Percentiles rank a stretch among this genome's conserved stretches.
These are phyloP conservation scores for Emberiza fucata DNA, from an alignment of 2,113 vertebrate species.

Conservation along the genomic window DNA sequence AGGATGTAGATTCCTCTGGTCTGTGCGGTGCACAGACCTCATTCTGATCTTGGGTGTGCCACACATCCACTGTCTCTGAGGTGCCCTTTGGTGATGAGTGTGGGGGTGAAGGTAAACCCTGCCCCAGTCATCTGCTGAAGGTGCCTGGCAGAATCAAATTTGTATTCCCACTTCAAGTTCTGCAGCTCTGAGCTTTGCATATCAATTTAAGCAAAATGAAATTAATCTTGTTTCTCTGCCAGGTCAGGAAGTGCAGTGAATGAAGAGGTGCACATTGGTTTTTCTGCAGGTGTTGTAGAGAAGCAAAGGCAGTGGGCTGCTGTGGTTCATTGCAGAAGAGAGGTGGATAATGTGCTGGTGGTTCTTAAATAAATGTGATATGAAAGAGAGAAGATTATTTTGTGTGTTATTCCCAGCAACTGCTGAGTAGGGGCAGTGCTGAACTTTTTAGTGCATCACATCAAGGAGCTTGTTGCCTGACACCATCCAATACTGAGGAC, in stretches of 20 bases:
- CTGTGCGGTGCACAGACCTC: background rate
- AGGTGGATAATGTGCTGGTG: background rate
- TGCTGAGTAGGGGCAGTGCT: background rate
- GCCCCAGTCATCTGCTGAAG: background rate
- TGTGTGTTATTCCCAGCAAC: background rate
- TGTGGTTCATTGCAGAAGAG: background rate
- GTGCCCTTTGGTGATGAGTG: background rate
- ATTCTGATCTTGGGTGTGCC: background rate
- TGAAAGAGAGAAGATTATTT: background rate
- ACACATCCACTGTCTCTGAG: background rate
- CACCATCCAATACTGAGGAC: background rate
- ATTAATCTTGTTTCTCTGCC: background rate
- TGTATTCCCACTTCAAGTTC: background rate
- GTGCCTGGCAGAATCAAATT: background rate
- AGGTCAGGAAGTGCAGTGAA: background rate
- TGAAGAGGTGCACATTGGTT: background rate
- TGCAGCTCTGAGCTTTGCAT: slow-evolving; percentile 10
- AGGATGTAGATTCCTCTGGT: background rate
- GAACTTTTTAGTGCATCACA: background rate
- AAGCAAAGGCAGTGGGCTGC: background rate
- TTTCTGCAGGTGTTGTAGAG: background rate
- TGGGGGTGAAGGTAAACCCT: background rate
- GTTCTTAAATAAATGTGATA: background rate
- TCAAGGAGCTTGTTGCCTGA: background rate
- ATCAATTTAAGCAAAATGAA: background rate